A percentile compares a stretch with the other conserved stretches of the same genome.
Conservation (phyloP, 2,113 vertebrate genomes). For the Pachypanchax playfairii region DNA sequence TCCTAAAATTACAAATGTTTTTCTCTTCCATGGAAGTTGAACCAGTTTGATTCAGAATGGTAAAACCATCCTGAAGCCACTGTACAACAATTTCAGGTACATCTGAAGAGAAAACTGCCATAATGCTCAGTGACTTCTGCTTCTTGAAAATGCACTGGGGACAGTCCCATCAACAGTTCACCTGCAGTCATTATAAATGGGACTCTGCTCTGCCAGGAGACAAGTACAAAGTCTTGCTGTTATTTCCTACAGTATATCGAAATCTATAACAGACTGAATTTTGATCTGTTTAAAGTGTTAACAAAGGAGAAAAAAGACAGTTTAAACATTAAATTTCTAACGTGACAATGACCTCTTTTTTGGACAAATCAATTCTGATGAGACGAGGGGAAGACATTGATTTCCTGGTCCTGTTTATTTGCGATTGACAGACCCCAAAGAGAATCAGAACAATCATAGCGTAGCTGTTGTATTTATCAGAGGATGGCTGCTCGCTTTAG, state of each 20-base stretch:
- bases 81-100: too few species aligned
- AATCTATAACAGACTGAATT: not conserved
- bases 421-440: not conserved
- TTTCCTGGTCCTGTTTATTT: conserved; percentile 18
- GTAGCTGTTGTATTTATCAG: not conserved
- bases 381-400: not conserved
- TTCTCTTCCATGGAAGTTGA: too few species aligned
- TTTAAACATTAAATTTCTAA: not conserved
- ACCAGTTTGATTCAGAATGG: too few species aligned
- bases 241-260: not conserved
- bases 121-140: too few species aligned
- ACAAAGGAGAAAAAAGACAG: not conserved
- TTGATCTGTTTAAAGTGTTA: not conserved
- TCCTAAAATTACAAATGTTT: too few species aligned
- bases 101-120: too few species aligned
- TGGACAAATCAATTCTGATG: conserved; percentile 4
- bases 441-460: conserved; percentile 3
- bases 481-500: conserved; percentile 9
- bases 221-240: not conserved
- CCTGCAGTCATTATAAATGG: too few species aligned
- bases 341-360: not conserved
- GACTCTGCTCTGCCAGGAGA: too few species aligned
- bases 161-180: too few species aligned
- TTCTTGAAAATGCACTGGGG: too few species aligned
- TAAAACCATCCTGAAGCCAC: too few species aligned